Evolutionary conservation across 2,113 vertebrate species (phyloP).

Genomic region (Silurus glanis): DNA sequence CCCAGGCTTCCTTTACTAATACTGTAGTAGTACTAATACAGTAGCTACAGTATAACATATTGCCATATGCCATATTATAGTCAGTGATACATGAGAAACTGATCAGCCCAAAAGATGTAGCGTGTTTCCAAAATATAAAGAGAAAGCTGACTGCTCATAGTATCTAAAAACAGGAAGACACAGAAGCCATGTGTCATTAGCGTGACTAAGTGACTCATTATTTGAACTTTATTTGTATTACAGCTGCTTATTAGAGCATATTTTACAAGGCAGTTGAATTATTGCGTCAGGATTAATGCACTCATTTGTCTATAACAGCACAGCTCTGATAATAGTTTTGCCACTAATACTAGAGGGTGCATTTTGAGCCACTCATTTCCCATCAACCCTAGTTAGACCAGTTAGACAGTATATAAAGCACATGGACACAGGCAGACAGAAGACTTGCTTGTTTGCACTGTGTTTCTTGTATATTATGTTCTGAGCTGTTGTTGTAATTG

Average conservation of each 20-base stretch:
- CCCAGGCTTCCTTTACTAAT: no score
- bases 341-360: neutral
- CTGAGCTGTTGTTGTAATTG: neutral
- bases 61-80: neutral
- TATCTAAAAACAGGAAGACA: no score
- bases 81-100: neutral
- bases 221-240: neutral
- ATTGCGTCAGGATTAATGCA: neutral
- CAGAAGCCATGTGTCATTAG: no score
- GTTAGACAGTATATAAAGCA: no score
- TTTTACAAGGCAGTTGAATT: neutral
- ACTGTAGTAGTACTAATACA: no score
- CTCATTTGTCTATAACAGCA: neutral
- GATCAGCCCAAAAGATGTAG: neutral
- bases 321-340: neutral
- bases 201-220: no score
- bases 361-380: no score
- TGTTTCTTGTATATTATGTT: no score
- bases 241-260: neutral
- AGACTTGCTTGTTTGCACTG: neutral
- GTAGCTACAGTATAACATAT: no score
- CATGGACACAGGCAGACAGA: neutral
- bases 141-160: no score
- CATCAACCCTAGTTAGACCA: no score
- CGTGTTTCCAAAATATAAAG: neutral